Conservation (phyloP, 2,113 vertebrate species). For the Toxotes chatareus region DNA sequence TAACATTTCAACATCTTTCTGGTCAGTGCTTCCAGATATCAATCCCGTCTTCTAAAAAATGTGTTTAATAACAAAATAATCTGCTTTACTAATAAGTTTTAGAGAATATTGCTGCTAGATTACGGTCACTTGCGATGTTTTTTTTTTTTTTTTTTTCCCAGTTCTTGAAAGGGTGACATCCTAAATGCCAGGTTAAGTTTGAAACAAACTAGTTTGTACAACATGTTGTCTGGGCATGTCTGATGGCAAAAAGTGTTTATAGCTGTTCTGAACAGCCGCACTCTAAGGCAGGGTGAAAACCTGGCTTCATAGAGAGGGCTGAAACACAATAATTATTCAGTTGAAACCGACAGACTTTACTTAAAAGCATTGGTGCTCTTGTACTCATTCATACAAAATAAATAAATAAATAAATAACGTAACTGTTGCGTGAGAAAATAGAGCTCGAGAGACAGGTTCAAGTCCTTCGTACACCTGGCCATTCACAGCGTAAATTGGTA, state of each 20-base stretch:
- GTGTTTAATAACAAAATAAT: background rate
- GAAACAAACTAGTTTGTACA: background rate
- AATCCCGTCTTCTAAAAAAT: background rate
- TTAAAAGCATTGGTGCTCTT: background rate
- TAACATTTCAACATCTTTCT: background rate
- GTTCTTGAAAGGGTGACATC: background rate
- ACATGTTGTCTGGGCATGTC: constrained; percentile 1
- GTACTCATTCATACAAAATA: background rate
- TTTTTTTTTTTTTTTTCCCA: background rate
- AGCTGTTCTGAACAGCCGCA: background rate
- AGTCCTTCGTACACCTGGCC: background rate
- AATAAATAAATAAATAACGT: background rate
- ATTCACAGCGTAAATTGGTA: background rate
- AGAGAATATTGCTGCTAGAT: background rate
- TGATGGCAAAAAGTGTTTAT: constrained; percentile 3
- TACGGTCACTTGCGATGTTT: background rate
- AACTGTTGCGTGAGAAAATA: too few species aligned
- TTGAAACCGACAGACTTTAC: background rate
- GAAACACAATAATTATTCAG: background rate
- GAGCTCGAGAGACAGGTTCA: background rate
- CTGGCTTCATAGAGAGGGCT: background rate
- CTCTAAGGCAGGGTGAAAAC: background rate
- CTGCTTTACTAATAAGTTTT: background rate
- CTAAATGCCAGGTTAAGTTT: background rate
- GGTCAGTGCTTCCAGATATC: background rate